These are phyloP conservation scores for Hydropsyche tenuis DNA, from an alignment of 1,140 invertebrate genomes.

Conservation along the genomic window DNA sequence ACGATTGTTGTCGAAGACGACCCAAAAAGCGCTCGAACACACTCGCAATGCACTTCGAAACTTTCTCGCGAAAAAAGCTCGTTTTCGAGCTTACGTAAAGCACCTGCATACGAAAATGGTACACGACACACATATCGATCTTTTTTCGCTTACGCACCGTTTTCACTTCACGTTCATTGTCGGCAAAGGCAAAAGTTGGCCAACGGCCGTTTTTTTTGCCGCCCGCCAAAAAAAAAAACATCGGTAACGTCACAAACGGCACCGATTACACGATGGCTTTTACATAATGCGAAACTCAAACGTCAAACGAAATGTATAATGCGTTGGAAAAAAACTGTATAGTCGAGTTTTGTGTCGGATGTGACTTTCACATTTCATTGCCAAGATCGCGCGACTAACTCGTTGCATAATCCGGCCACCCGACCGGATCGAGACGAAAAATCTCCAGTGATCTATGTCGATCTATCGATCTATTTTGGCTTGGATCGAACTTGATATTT, in stretches of 20 bases:
- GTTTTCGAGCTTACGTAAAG: conserved; percentile 1
- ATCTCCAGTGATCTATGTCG: conserved; percentile 8
- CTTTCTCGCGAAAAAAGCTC: neutral
- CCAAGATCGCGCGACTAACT: conserved; percentile 18
- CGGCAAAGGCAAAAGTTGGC: conserved; percentile 24
- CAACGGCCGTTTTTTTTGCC: neutral
- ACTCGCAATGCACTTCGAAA: too few species aligned
- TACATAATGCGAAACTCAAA: too few species aligned
- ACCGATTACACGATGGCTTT: neutral
- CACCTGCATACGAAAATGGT: neutral
- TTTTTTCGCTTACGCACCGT: neutral
- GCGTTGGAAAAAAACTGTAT: neutral
- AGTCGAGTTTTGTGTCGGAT: conserved; percentile 13
- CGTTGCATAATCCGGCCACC: conserved; percentile 4
- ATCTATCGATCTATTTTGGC: neutral
- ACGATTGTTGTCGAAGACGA: too few species aligned
- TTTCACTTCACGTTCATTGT: conserved; percentile 14
- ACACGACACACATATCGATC: conserved; percentile 13
- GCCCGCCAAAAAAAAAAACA: neutral
- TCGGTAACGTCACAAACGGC: neutral
- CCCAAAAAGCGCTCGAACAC: too few species aligned
- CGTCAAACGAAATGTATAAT: neutral
- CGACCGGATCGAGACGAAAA: conserved; percentile 16
- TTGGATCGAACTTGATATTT: neutral
- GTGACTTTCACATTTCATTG: conserved; percentile 38